Base-by-base conservation (phyloP, 2,888 invertebrate species). In the Drosophila mercatorum region DNA sequence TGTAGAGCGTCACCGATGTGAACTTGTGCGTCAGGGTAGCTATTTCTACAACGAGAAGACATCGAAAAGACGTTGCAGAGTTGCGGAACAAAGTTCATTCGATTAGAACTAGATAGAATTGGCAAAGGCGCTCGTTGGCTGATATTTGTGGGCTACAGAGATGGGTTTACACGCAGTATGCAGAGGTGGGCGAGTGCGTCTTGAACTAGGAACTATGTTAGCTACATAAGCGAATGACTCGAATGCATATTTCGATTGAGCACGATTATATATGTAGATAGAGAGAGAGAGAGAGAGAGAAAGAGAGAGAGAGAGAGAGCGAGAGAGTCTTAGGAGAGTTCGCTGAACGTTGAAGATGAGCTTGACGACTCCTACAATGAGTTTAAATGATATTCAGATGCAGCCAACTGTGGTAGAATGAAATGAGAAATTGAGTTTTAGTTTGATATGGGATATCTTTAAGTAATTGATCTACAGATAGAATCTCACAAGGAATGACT, bases 11-110 rank as follows among this genome's bases (percentile, higher is more conserved):
- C 59, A 97, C 96, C 26, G 96, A 96, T 3, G 96, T 96, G 91
- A 96, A 96, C 92, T 96, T 96, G 92, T 96, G 96, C 31, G 96
- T 96, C 75, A 97, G 92, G 72, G 96, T 95, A 12, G 96, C 96
- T 81, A 97, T 97, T 94, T 96, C 97, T 97, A 94, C 69, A 93
- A 92, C 64, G 81, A 89, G 72, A 83, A 80, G 89, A 88, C 88
- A 90, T 79, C 88, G 90, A 80, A 78, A 89, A 88, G 83, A 83
- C 86, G 90, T 87, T 89, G 90, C 88, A 80, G 81, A 88, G 83
- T 72, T 85, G 86, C 88, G 89, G 88, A 89, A 80, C 69, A 89
- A 81, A 90, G 78, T 83, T 31, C 49, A 64, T 72, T 86, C 83
- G 86, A 87, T 87, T 87, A 87, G 86, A 87, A 85, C 86, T 89